A percentile compares a stretch with the other conserved stretches of the same genome.
phyloP scores from a whole-genome alignment of 1,140 invertebrate genomes.

The Propsilocerus akamusi region DNA sequence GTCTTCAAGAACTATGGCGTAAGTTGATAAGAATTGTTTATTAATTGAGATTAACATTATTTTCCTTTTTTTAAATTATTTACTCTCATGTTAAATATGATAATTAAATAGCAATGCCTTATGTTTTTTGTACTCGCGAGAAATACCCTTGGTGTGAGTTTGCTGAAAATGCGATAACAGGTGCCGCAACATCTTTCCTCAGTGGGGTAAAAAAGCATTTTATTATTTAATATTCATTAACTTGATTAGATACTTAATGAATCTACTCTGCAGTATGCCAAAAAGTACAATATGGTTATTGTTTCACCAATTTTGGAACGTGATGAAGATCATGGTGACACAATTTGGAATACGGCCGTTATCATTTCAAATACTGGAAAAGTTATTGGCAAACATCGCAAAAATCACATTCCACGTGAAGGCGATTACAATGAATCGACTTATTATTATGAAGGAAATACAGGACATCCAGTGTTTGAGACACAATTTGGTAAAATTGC shows the following conservation, averaged over 20 bases:
- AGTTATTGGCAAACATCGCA: background rate
- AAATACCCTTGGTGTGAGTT: constrained; percentile 75
- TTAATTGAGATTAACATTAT: too few species aligned
- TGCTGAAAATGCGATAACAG: constrained; percentile 59
- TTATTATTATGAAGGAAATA: background rate
- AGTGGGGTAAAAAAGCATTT: constrained; percentile 33
- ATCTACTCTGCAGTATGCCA: too few species aligned
- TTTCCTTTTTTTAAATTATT: too few species aligned
- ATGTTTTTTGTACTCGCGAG: constrained; percentile 79
- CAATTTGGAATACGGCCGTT: background rate
- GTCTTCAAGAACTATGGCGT: constrained; percentile 83
- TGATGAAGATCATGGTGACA: background rate
- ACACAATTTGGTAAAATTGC: constrained; percentile 54
- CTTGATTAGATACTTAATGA: too few species aligned
- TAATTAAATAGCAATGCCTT: too few species aligned
- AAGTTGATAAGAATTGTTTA: constrained; percentile 28
- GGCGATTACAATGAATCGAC: too few species aligned
- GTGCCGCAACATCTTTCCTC: constrained; percentile 56
- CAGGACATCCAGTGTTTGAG: constrained; percentile 63
- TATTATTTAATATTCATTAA: too few species aligned
- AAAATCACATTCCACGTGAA: background rate
- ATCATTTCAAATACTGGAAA: background rate
- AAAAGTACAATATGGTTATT: background rate
- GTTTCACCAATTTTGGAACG: background rate
- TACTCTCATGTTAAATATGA: too few species aligned